phyloP scores from a whole-genome alignment of 2,113 vertebrate genomes.

The Rafetus swinhoei region DNA sequence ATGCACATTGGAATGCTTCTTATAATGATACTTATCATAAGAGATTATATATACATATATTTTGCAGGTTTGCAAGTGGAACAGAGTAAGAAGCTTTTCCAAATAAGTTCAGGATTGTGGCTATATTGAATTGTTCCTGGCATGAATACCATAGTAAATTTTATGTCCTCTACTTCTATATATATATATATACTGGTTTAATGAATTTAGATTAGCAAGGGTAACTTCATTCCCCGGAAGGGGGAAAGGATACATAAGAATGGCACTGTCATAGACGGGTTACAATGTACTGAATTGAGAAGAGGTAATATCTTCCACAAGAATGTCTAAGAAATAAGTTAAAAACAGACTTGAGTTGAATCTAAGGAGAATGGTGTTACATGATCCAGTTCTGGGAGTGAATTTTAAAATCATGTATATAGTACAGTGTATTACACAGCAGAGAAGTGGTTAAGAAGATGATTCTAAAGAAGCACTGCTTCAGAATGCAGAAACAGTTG shows the following conservation, averaged over 20 bases:
- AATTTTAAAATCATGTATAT: not conserved
- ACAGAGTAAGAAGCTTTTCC: constrained; percentile 11
- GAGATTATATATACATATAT: not conserved
- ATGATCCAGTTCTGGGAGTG: not conserved
- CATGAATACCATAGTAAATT: not conserved
- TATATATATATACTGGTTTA: not conserved
- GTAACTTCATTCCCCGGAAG: not conserved
- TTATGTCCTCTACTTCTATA: constrained; percentile 7
- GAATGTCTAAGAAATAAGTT: constrained; percentile 22
- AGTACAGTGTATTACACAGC: not conserved
- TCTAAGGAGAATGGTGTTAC: constrained; percentile 5
- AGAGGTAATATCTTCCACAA: constrained; percentile 19
- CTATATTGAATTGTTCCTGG: not conserved
- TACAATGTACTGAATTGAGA: not conserved
- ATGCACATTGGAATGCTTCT: not conserved
- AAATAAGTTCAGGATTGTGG: not conserved
- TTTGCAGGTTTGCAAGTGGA: not conserved
- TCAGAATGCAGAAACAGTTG: not conserved
- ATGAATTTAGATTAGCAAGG: not conserved
- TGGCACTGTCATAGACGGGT: rapidly evolving
- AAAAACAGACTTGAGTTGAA: not conserved
- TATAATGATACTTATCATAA: not conserved
- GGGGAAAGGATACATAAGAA: not conserved
- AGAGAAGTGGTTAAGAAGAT: not conserved
- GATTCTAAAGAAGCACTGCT: not conserved